Evolutionary conservation across 2,113 vertebrate species (phyloP).

Genomic region (Limanda limanda): DNA sequence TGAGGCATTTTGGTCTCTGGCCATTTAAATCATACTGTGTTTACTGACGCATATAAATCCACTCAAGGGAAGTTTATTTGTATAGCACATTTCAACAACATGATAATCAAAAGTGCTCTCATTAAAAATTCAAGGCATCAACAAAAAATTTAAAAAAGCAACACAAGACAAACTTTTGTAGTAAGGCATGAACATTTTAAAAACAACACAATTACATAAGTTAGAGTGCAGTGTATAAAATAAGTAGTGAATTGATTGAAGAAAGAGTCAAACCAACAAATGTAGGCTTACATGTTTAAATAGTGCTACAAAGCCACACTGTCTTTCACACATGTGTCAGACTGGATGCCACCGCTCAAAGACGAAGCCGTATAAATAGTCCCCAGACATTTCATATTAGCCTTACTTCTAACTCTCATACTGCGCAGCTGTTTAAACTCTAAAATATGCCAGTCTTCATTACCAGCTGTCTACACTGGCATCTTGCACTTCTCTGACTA

Average conservation of each 20-base stretch:
- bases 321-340: not conserved
- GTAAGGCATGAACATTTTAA: not conserved
- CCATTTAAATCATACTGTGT: too few relatives aligned
- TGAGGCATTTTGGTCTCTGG: not conserved
- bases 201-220: not conserved
- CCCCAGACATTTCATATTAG: slow-evolving; percentile 30
- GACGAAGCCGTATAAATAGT: slow-evolving; percentile 25
- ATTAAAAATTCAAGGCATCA: too few relatives aligned
- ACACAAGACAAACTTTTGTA: not conserved
- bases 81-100: too few relatives aligned
- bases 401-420: slow-evolving; percentile 17
- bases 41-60: not conserved
- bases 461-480: slow-evolving; percentile 44
- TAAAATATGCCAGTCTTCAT: slow-evolving; percentile 51
- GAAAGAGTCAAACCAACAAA: not conserved
- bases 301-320: not conserved
- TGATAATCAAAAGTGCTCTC: too few relatives aligned
- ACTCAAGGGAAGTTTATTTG: not conserved
- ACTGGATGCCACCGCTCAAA: slow-evolving; percentile 23
- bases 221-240: too few relatives aligned
- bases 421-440: slow-evolving; percentile 40
- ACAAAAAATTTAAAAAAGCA: too few relatives aligned
- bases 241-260: not conserved
- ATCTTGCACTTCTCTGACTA: slow-evolving; percentile 27
- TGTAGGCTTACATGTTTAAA: slow-evolving; percentile 1